phyloP scores from a whole-genome alignment of 2,888 invertebrate genomes.

The Tribolium freemani region DNA sequence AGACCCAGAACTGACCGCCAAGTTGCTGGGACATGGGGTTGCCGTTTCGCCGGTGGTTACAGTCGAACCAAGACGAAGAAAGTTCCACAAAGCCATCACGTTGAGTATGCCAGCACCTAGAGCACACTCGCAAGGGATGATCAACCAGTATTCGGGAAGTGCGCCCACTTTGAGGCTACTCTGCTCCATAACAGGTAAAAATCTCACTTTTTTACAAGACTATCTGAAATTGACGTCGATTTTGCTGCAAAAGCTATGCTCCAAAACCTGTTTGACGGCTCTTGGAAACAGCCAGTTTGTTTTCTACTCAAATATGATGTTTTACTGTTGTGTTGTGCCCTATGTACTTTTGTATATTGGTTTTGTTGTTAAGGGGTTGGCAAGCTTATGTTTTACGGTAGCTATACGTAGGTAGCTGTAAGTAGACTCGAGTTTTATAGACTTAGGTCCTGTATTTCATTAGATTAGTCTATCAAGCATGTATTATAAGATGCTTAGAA shows the following conservation, averaged over 20 bases:
- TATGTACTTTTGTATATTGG: conserved; percentile 68
- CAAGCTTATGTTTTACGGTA: conserved; percentile 66
- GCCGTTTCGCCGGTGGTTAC: conserved; percentile 99
- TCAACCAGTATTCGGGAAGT: conserved; percentile 96
- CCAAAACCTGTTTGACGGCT: conserved; percentile 21
- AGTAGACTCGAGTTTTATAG: conserved; percentile 35
- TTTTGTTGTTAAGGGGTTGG: conserved; percentile 67
- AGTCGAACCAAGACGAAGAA: conserved; percentile 97
- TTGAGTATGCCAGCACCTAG: conserved; percentile 98
- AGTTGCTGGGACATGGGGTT: conserved; percentile 97
- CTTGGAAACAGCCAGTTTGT: conserved; percentile 55
- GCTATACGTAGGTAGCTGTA: conserved; percentile 53
- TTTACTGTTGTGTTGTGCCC: conserved; percentile 67
- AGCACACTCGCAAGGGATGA: conserved; percentile 98
- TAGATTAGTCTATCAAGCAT: conserved; percentile 31
- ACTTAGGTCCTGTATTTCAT: conserved; percentile 19
- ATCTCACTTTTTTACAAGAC: not conserved
- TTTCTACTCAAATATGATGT: conserved; percentile 56
- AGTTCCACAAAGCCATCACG: conserved; percentile 99
- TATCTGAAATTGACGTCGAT: not conserved
- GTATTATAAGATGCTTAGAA: conserved; percentile 30
- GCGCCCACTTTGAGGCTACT: conserved; percentile 95
- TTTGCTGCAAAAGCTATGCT: conserved; percentile 18
- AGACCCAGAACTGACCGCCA: conserved; percentile 95
- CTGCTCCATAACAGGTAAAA: conserved; percentile 97